Evolutionary conservation across 2,113 vertebrate species (phyloP).

Genomic region (Dermatemys mawii): DNA sequence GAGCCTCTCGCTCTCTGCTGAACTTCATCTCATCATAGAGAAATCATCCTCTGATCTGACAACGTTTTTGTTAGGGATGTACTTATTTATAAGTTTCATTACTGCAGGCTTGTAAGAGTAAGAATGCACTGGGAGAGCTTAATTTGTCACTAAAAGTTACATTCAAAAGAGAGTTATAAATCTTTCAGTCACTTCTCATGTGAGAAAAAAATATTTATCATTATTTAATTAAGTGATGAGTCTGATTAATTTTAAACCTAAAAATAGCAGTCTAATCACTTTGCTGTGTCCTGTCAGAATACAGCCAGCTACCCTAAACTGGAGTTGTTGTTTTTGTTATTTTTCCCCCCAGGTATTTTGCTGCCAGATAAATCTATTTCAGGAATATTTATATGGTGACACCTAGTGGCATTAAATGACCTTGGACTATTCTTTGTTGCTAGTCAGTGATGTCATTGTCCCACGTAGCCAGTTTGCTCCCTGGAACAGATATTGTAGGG

Average conservation of each 20-base stretch:
- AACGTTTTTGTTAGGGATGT: background rate
- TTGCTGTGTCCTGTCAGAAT: background rate
- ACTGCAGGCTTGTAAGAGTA: background rate
- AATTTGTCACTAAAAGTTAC: background rate
- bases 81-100: background rate
- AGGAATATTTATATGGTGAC: conserved; percentile 64
- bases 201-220: background rate
- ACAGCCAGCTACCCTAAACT: background rate
- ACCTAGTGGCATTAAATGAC: conserved; percentile 59
- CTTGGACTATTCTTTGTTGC: background rate
- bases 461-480: background rate
- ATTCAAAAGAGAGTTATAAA: background rate
- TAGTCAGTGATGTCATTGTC: background rate
- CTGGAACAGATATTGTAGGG: no score
- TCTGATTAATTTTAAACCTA: background rate
- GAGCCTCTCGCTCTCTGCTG: background rate
- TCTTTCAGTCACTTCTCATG: background rate
- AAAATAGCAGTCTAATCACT: background rate
- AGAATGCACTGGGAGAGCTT: background rate
- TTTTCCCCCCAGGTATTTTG: background rate
- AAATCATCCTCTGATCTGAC: background rate
- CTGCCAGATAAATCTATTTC: background rate
- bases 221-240: background rate
- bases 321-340: background rate
- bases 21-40: background rate